Evolutionary conservation across 2,113 vertebrate species (phyloP).

Genomic region (Rhizomys pruinosus): DNA sequence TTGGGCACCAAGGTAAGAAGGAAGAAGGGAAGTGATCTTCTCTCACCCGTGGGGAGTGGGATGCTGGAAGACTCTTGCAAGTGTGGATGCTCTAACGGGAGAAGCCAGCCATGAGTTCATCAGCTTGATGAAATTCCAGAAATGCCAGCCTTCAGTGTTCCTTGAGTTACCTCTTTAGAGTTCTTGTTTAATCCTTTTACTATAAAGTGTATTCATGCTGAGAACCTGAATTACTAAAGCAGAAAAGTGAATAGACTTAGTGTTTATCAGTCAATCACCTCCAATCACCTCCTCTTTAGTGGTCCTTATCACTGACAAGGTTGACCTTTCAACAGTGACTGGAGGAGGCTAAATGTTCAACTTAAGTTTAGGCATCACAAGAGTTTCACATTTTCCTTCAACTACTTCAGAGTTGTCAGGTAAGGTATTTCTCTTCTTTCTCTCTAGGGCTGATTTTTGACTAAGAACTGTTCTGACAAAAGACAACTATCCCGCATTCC

Average conservation of each 20-base stretch:
- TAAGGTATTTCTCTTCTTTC: background rate
- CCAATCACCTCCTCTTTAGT: too few relatives aligned
- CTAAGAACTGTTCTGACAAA: background rate
- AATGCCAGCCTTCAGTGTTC: background rate
- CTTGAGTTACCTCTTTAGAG: background rate
- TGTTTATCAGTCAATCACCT: background rate
- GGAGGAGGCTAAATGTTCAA: background rate
- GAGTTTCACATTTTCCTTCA: background rate
- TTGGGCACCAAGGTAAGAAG: background rate
- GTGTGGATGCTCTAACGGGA: background rate
- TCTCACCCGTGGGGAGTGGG: background rate
- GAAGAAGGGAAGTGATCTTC: background rate
- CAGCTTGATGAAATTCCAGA: background rate
- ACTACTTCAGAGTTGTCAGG: background rate
- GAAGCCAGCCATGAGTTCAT: background rate
- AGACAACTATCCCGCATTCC: conserved; percentile 10
- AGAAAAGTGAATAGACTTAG: background rate
- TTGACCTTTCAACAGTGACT: background rate
- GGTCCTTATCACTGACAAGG: background rate
- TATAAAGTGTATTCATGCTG: background rate
- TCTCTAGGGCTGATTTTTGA: background rate
- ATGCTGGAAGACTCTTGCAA: background rate
- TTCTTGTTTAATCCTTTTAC: background rate
- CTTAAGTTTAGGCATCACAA: background rate
- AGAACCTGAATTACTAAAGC: background rate